phyloP scores from a whole-genome alignment of 2,113 vertebrate species.

The Pseudonaja textilis region DNA sequence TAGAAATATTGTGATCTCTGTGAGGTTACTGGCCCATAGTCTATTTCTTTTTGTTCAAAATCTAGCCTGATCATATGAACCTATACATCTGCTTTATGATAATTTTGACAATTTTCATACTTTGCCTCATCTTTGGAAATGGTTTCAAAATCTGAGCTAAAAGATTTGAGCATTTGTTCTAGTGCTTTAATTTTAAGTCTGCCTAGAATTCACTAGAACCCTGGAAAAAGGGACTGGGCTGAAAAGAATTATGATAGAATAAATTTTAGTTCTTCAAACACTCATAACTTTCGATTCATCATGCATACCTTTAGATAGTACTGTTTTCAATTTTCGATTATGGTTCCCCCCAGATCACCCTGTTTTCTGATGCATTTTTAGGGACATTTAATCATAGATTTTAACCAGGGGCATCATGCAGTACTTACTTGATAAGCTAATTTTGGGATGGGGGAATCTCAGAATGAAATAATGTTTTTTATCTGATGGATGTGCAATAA shows the following conservation, averaged over 20 bases:
- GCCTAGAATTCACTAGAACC: background rate
- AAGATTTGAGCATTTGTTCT: background rate
- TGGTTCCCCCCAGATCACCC: background rate
- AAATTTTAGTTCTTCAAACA: background rate
- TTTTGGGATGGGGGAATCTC: background rate
- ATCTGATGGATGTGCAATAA: background rate
- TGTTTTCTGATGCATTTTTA: conserved; percentile 4
- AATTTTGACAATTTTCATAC: background rate
- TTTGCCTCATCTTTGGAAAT: background rate
- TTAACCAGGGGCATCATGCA: background rate
- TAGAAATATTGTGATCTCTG: background rate
- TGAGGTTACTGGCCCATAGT: background rate
- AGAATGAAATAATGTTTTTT: background rate
- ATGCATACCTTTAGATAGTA: background rate
- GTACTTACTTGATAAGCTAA: conserved; percentile 19
- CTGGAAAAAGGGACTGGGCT: background rate
- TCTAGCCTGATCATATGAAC: background rate
- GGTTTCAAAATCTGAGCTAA: background rate
- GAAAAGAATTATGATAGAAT: background rate
- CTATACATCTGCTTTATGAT: background rate
- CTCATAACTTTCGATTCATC: background rate
- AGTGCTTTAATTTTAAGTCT: background rate
- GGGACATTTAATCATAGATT: background rate
- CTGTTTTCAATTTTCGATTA: background rate
- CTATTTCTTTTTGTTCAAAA: background rate